Conservation (phyloP, 2,113 vertebrate genomes). For the Alces alces region DNA sequence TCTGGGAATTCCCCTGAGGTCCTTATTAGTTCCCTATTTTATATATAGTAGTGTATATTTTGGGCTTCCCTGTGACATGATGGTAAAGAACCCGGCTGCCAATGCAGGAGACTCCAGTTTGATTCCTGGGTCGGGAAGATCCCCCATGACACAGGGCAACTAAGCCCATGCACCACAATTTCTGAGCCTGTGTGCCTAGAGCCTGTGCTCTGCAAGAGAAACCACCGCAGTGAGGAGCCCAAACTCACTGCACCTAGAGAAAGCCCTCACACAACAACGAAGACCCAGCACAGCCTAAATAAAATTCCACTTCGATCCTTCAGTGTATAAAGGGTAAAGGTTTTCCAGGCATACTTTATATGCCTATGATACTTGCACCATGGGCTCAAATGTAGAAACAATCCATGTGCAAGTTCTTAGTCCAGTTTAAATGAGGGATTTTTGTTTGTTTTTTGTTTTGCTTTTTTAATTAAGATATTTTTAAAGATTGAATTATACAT, state of each 20-base stretch:
- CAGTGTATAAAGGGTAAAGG: too few relatives aligned
- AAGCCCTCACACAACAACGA: rapidly evolving
- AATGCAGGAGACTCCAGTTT: too few relatives aligned
- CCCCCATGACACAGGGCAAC: background rate
- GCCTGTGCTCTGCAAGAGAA: background rate
- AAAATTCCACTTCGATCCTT: background rate
- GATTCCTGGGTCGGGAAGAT: background rate
- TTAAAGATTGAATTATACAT: background rate
- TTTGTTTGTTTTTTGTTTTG: background rate
- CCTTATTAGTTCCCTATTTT: too few relatives aligned
- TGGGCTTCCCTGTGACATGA: background rate
- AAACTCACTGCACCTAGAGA: background rate
- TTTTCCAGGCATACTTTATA: background rate
- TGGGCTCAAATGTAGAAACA: background rate
- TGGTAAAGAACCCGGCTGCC: background rate
- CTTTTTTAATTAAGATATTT: background rate
- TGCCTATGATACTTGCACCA: background rate
- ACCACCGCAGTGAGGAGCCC: background rate
- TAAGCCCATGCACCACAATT: background rate
- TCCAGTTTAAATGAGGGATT: background rate
- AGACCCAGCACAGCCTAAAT: background rate
- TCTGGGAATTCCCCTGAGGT: too few relatives aligned
- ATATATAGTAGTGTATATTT: background rate
- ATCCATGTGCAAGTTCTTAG: background rate
- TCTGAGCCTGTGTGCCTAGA: background rate